phyloP scores from a whole-genome alignment of 2,113 vertebrate species.

The Damaliscus lunatus region DNA sequence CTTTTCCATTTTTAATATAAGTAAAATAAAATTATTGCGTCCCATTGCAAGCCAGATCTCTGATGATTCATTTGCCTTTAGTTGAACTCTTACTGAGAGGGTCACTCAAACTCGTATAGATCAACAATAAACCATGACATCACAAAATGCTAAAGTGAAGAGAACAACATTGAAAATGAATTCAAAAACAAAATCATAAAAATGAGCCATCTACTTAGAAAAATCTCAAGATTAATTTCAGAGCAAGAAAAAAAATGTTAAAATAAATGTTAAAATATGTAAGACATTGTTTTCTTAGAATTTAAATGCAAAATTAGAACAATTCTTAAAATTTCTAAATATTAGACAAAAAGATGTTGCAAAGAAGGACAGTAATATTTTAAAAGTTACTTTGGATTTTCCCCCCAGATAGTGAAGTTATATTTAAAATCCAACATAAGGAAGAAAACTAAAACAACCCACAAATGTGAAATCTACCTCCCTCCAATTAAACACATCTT shows the following conservation, averaged over 20 bases:
- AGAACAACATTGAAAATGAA: not conserved
- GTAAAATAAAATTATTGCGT: conserved; percentile 75
- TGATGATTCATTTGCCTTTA: conserved; percentile 70
- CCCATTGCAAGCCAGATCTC: conserved; percentile 55
- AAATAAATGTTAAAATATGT: not conserved
- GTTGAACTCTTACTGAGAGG: conserved; percentile 43
- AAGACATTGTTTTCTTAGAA: not conserved
- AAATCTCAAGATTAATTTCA: conserved; percentile 10
- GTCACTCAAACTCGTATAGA: conserved; percentile 27
- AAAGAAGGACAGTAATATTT: not conserved
- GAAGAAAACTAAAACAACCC: not conserved
- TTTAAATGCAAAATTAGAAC: not conserved
- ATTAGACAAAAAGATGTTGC: not conserved
- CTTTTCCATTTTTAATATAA: conserved; percentile 75
- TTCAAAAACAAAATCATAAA: conserved; percentile 42
- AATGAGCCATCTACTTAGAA: not conserved
- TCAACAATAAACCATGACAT: conserved; percentile 69
- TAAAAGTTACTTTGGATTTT: not conserved
- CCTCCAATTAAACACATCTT: not conserved
- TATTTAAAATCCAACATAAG: not conserved
- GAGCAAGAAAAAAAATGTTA: not conserved
- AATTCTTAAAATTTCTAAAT: not conserved
- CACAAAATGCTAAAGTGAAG: conserved; percentile 59
- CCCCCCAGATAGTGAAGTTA: not conserved
- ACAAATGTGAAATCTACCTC: not conserved